Evolutionary conservation across 2,797 vertebrate species (phyloP), one percentile per base, ranked within the genome.

Genomic region (Phataginus tetradactyla): DNA sequence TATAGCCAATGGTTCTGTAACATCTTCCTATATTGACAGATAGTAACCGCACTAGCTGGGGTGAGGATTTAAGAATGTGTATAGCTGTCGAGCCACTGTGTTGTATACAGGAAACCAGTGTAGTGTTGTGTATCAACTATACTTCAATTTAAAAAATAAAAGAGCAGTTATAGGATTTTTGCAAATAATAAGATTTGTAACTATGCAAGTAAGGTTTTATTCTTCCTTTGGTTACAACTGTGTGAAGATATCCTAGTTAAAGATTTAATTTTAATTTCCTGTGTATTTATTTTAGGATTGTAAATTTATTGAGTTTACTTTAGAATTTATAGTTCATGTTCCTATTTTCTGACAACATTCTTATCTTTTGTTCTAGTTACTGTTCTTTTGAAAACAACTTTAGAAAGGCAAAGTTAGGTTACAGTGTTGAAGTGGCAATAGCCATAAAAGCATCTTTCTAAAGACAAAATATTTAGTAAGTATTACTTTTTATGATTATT

Each of bases 391-490:
- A 61, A 84, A 89, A 64, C 69, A 61, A 78, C 32, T 59, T 89
- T 69, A 79, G 32, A 89, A 93, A 69, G 23, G 49, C 34, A 96
- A 51, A 77, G 29, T 63, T 78, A 91, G 75, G 81, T 86, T 29
- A 85, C 18, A 53, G 6, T 63, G 27, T 81, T 86, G 74, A 91
- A 84, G 66, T 61, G 64, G 3, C 53, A 86, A 0, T 69, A 86
- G 57, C 7, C 57, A 23, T 68, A 83, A 86, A 86, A 92, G 23
- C 64, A 59, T 81, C 23, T 71, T 89, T 90, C 68, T 77, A 83
- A 96, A 53, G 27, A 32, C 68, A 63, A 27, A 83, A 61, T 78
- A 86, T 69, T 78, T 77, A 92, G 11, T 64, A 96, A 84, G 45
- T 92, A 45, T 69, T 92, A 49, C 72, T 91, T 90, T 55, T 51